Evolutionary conservation across 2,797 vertebrate species (phyloP), one percentile per base, ranked within the genome.

Genomic region (Clarias fuscus): DNA sequence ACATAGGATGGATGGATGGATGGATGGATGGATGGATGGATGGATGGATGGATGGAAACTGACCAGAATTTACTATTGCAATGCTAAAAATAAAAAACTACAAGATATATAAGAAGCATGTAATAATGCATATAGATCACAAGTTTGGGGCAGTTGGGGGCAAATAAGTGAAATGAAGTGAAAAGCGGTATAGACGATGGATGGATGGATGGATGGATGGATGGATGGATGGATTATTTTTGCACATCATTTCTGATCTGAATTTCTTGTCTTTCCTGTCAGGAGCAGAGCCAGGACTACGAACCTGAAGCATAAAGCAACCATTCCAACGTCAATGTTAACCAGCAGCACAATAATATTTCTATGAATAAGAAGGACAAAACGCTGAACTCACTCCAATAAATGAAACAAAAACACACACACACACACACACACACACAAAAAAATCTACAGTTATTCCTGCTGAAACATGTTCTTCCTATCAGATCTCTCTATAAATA

Each of bases 281-380:
- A 97, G 96, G 96, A 98, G 95, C 97, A 97, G 90, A 98, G 96
- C 95, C 98, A 98, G 95, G 98, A 99, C 92, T 99, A 99, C 65
- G 97, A 98, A 92, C 98, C 98, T 89, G 98, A 99, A 93, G 98
- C 98, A 18, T 99, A 98, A 97, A 96, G 92, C 88, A 87, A 86
- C 89, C 92, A 93, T 90, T 94, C 93, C 92, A 37, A 93, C 93
- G 27, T 91, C 95, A 93, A 93, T 93, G 93, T 95, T 95, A 96
- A 97, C 97, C 98, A 99, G 97, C 97, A 96, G 96, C 95, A 97
- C 96, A 97, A 95, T 93, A 95, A 94, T 91, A 93, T 96, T 97
- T 97, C 95, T 96, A 95, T 93, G 92, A 94, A 96, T 96, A 95
- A 96, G 90, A 93, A 93, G 94, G 93, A 95, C 96, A 96, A 91